Evolutionary conservation across 2,797 vertebrate species (phyloP).

Genomic region (Gallinago nigripennis): DNA sequence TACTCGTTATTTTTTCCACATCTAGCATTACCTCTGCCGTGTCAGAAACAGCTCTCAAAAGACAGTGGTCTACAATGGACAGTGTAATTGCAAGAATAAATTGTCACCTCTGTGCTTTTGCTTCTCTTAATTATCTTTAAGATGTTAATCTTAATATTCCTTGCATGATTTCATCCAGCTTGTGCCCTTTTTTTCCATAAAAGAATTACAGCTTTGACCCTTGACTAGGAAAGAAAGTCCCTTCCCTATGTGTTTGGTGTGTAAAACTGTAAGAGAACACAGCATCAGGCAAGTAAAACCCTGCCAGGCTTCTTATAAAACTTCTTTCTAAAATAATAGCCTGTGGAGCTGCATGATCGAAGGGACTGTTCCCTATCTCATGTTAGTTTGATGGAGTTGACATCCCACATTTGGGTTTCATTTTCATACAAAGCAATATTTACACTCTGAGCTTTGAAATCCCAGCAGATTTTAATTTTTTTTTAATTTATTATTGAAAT

Average conservation of each 20-base stretch:
- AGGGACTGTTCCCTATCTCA: constrained; percentile 26
- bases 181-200: neutral
- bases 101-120: neutral
- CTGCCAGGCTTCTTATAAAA: neutral
- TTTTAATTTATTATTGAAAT: constrained; percentile 58
- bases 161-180: neutral
- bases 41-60: neutral
- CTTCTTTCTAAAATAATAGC: constrained; percentile 18
- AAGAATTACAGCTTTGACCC: neutral
- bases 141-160: neutral
- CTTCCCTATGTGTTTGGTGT: neutral
- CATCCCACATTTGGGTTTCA: constrained; percentile 33
- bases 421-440: constrained; percentile 41
- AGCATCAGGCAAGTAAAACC: neutral
- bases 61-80: rapidly evolving
- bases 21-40: neutral
- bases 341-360: neutral
- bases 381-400: constrained; percentile 6
- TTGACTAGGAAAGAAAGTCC: neutral
- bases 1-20: neutral
- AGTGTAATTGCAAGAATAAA: neutral
- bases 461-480: constrained; percentile 60
- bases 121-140: neutral
- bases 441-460: constrained; percentile 52
- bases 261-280: neutral